Conservation (phyloP, 1,140 invertebrate genomes). For the Megalonaias nervosa region DNA sequence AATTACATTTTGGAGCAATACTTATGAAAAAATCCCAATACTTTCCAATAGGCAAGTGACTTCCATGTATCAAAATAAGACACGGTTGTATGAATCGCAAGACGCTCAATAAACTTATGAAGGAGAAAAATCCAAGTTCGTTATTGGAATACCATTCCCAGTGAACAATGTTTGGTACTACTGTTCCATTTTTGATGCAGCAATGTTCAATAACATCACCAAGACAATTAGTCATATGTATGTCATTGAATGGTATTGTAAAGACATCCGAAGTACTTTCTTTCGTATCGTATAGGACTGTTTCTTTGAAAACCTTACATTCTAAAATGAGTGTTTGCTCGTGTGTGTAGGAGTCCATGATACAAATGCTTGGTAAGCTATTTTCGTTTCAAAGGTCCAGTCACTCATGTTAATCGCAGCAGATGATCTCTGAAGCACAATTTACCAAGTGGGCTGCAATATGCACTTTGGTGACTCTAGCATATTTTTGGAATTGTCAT, state of each 20-base stretch:
- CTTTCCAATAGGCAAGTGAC: slow-evolving; percentile 34
- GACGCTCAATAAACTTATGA: slow-evolving; percentile 28
- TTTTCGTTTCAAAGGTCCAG: slow-evolving; percentile 16
- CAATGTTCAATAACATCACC: slow-evolving; percentile 12
- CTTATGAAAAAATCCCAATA: slow-evolving; percentile 37
- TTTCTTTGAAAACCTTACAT: background rate
- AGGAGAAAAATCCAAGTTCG: slow-evolving; percentile 14
- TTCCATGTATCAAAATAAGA: slow-evolving; percentile 38
- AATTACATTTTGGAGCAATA: slow-evolving; percentile 33
- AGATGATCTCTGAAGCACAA: too few relatives aligned
- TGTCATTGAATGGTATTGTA: slow-evolving; percentile 13
- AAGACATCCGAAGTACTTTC: slow-evolving; percentile 6
- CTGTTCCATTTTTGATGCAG: background rate
- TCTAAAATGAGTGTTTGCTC: slow-evolving; percentile 14
- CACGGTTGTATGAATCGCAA: slow-evolving; percentile 36
- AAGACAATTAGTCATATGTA: background rate
- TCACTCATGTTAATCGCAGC: too few relatives aligned
- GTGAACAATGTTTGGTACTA: slow-evolving; percentile 27
- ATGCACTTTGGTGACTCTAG: too few relatives aligned
- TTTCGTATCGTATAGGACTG: background rate
- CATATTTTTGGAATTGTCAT: too few relatives aligned
- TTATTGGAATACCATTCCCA: slow-evolving; percentile 22
- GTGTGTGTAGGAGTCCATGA: background rate
- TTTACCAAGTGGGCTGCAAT: too few relatives aligned
- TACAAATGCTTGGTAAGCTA: background rate